Conservation (phyloP, 2,888 invertebrate species). For the Mythimna albipuncta region DNA sequence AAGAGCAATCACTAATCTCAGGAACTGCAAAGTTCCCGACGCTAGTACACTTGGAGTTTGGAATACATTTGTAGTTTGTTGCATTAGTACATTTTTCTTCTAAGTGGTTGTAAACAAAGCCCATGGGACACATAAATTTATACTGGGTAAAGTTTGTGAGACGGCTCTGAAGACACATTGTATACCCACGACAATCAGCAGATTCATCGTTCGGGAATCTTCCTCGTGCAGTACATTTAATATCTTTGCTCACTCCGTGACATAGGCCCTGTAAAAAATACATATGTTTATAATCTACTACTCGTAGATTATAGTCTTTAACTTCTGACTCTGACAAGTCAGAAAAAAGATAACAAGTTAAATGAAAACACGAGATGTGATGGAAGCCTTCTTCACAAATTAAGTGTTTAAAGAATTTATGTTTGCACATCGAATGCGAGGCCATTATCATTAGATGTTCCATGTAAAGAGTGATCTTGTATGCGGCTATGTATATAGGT, state of each 20-base stretch:
- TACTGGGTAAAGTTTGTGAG: slow-evolving; percentile 74
- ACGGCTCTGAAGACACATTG: slow-evolving; percentile 79
- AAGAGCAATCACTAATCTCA: slow-evolving; percentile 69
- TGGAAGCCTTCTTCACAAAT: neutral
- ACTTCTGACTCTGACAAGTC: slow-evolving; percentile 26
- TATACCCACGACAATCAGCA: slow-evolving; percentile 80
- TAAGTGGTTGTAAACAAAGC: slow-evolving; percentile 80
- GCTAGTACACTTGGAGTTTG: slow-evolving; percentile 73
- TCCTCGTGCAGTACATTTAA: slow-evolving; percentile 76
- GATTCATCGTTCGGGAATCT: slow-evolving; percentile 79
- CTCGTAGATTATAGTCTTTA: slow-evolving; percentile 15
- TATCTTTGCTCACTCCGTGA: slow-evolving; percentile 68
- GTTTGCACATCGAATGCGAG: neutral
- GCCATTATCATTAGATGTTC: neutral
- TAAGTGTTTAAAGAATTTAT: neutral
- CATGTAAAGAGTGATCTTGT: no score
- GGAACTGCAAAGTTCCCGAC: slow-evolving; percentile 72
- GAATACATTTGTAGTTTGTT: slow-evolving; percentile 78
- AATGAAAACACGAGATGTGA: slow-evolving; percentile 16
- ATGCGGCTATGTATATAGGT: neutral
- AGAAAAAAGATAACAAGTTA: slow-evolving; percentile 35
- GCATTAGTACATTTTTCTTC: slow-evolving; percentile 82
- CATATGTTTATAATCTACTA: slow-evolving; percentile 50
- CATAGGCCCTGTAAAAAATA: slow-evolving; percentile 77
- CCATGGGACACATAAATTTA: slow-evolving; percentile 80